A percentile compares a stretch with the other conserved stretches of the same genome.
phyloP scores from a whole-genome alignment of 2,797 vertebrate species.

The Octomys mimax region DNA sequence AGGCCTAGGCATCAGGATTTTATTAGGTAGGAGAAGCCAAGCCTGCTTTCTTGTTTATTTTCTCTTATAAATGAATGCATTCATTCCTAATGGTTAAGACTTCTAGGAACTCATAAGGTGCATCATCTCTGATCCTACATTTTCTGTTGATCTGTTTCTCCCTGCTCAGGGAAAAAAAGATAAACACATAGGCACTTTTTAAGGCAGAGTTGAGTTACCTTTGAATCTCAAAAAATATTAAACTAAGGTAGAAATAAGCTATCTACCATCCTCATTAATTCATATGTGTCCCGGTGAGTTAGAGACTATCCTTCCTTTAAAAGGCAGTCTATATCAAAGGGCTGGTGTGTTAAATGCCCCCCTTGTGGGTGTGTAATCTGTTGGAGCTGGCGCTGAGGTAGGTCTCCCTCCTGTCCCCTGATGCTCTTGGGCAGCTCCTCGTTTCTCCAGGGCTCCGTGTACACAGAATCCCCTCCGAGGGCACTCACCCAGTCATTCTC shows the following conservation, averaged over 20 bases:
- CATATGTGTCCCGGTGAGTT: neutral
- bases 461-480: neutral
- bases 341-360: neutral
- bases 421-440: neutral
- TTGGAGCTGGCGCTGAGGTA: neutral
- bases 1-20: no score
- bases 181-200: neutral
- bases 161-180: neutral
- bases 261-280: neutral
- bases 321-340: neutral
- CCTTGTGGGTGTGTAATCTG: accelerated
- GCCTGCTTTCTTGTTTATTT: neutral
- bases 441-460: neutral
- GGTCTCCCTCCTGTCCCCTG: neutral
- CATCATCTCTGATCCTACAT: neutral
- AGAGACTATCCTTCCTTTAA: neutral
- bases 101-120: neutral
- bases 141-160: neutral
- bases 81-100: neutral
- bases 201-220: slow-evolving; percentile 21
- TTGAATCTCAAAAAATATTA: slow-evolving; percentile 20
- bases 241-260: neutral
- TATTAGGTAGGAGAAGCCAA: neutral
- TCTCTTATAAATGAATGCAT: slow-evolving; percentile 4
- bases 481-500: neutral